Base-by-base conservation (phyloP, 2,797 vertebrate species). In the Spinus olivaceus region DNA sequence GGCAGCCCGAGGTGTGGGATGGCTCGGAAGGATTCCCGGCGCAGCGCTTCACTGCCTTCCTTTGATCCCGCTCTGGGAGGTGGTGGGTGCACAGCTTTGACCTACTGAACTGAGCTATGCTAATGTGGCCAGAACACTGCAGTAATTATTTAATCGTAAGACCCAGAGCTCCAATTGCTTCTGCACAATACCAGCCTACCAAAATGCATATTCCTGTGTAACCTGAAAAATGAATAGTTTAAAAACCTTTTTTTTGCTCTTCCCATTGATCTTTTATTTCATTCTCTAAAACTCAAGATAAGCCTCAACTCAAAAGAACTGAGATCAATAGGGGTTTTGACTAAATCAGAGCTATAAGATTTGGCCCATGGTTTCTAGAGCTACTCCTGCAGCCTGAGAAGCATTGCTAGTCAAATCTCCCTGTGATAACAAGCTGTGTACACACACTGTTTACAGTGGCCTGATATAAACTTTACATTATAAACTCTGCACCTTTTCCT, bases 131-230 rank as follows among this genome's bases (percentile, higher is more conserved):
- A 49, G 57, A 88, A 64, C 72, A 37, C 39, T 77, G 84, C 81
- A 42, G 69, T 71, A 92, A 95, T 81, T 92, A 88, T 94, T 96
- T 74, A 71, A 57, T 15, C 41, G 51, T 59, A 37, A 2, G 37
- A 70, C 28, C 0, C 1, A 92, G 66, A 90, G 64, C 61, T 83
- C 46, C 3, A 19, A 64, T 42, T 73, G 64, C 79, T 81, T 61
- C 88, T 78, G 39, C 61, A 59, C 47, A 22, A 51, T 3, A 18
- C 18, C 72, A 85, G 70, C 50, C 70, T 59, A 50, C 80, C 73
- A 64, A 93, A 96, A 96, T 21, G 35, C 70, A 77, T 42, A 25
- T 92, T 93, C 84, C 71, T 35, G 42, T 64, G 65, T 14, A 88
- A 91, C 22, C n/a, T 64, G 71, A 61, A 88, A 95, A 94, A 85